phyloP scores from a whole-genome alignment of 2,888 invertebrate genomes.

The Hirtodrosophila confusa region DNA sequence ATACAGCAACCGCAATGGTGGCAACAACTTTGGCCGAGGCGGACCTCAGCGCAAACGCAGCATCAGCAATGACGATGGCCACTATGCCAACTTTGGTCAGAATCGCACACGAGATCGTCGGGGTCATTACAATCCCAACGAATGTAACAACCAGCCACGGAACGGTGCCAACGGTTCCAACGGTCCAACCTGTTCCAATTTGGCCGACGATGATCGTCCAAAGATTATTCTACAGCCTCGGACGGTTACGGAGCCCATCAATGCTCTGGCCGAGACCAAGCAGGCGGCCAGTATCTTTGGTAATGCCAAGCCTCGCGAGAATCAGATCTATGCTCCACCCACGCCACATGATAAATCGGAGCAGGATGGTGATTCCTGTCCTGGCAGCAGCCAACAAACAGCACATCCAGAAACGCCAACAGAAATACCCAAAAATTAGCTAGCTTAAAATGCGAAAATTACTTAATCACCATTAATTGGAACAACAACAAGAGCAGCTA shows the following conservation, averaged over 20 bases:
- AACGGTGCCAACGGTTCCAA: background rate
- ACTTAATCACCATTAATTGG: conserved; percentile 40
- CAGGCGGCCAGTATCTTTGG: conserved; percentile 96
- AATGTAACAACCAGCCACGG: background rate
- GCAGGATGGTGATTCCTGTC: conserved; percentile 8
- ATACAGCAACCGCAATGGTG: conserved; percentile 16
- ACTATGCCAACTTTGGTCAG: conserved; percentile 80
- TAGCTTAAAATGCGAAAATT: conserved; percentile 44
- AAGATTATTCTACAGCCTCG: conserved; percentile 92
- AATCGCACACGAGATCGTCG: conserved; percentile 72
- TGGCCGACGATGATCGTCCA: conserved; percentile 88
- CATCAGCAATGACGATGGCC: conserved; percentile 66
- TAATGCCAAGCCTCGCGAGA: conserved; percentile 94
- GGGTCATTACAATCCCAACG: conserved; percentile 69
- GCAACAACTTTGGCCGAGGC: conserved; percentile 49
- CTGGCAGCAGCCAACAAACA: conserved; percentile 20
- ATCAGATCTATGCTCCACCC: conserved; percentile 2
- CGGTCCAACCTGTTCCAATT: conserved; percentile 5
- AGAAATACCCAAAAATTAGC: background rate
- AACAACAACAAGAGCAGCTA: conserved; percentile 16
- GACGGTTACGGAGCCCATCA: conserved; percentile 93
- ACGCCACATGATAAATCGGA: conserved; percentile 6
- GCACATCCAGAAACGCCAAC: background rate
- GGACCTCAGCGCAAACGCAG: conserved; percentile 58
- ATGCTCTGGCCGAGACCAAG: conserved; percentile 92